Evolutionary conservation across 1,140 invertebrate species (phyloP), one percentile per base, ranked within the genome.

Genomic region (Drosophila sproati): DNA sequence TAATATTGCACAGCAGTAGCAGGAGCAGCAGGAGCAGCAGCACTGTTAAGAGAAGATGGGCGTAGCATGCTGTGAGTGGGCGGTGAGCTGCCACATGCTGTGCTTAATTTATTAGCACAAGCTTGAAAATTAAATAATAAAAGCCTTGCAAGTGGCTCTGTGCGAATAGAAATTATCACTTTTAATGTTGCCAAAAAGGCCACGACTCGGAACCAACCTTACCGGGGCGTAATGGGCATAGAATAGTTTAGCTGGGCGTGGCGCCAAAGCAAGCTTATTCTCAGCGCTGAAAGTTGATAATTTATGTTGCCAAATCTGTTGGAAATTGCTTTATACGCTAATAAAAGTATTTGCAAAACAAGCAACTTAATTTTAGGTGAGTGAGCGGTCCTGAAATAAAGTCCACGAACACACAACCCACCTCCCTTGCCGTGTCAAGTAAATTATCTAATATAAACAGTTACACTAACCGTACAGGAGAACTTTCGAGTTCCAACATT

Each of bases 141-240:
- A 87, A 87, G 77, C 87, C 77, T 62, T 74, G 54, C 73, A 80
- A 88, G 83, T 83, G 60, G 73, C 80, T 73, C 63, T 41, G 55
- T 70, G 79, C 62, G 80, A 78, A 78, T 67, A 68, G 82, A 80
- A 87, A 87, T 87, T 88, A 87, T 87, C 83, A 87, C 85, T 83
- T 78, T 83, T 77, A 88, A 88, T 87, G 83, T 81, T 87, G 83
- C 83, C 83, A 87, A 87, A 87, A 88, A 83, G 83, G 83, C 88
- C 83, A 87, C 71, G 72, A 82, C 63, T 78, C 78, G 39, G n/a
- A 48, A 71, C 55, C 39, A 54, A 34, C 12, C 8, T 5, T 34
- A 41, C 47, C 1, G 34, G 8, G 45, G 39, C 31, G 39, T 5
- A 29, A 6, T 45, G 39, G 47, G 31, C 8, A 59, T 47, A 45